Base-by-base conservation (phyloP, 2,888 invertebrate species). In the Pollenia angustigena region DNA sequence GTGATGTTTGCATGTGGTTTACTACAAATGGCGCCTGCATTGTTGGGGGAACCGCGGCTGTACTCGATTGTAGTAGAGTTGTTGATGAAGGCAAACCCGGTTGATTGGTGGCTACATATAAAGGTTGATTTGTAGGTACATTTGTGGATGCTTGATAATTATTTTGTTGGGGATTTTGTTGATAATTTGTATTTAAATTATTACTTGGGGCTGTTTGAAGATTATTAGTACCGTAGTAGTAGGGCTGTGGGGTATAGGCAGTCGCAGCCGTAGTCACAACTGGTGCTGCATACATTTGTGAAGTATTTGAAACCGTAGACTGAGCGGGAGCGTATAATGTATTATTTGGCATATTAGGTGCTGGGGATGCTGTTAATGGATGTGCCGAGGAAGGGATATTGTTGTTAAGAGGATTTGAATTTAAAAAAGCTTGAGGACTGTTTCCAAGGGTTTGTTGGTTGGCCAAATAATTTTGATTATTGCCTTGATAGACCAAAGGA, bases 41-140 rank as follows among this genome's bases (percentile, higher is more conserved):
- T 1, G 76, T 16, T 12, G 60, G 62, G 40, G 80, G 56, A 14
- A 71, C 54, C 66, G 52, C 64, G 7, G 50, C 64, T 12, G 42
- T 3, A 6, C 74, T 23, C 1, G 42, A 44, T 16, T 75, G 81
- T 23, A 81, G 54, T 11, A 56, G 85, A 12, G 75, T 76, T 6
- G 69, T 75, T 16, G 84, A 85, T 2, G 79, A 69, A 9, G 84
- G 84, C n/a, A 85, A 68, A 9, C 87, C 85, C 8, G 62, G 46
- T 62, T 81, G 86, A 32, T 91, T 87, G 7, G 92, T 92, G 44
- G 91, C 90, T 76, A 92, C 91, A 88, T 91, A 91, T 18, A 91
- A 64, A 10, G 88, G 88, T 78, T 88, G 87, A 44, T 82, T 82
- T 18, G 88, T 81, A 44, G 88, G 87, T 79, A 84, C 69, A 72